Evolutionary conservation across 2,113 vertebrate genomes (phyloP).

Genomic region (Prietella phreatophila): DNA sequence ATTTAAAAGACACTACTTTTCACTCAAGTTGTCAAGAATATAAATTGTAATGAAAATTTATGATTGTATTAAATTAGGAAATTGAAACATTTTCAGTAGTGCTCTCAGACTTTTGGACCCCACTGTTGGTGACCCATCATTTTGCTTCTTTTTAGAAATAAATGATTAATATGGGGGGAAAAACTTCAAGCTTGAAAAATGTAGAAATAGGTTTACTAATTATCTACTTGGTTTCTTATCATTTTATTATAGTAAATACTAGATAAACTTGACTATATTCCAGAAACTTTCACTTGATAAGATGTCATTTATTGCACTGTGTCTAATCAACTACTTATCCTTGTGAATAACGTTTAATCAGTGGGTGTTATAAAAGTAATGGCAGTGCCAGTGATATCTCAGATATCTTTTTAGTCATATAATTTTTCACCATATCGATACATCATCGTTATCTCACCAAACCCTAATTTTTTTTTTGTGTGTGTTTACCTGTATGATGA

Average conservation of each 20-base stretch:
- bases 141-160: neutral
- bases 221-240: neutral
- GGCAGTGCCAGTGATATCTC: neutral
- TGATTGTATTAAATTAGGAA: too few species aligned
- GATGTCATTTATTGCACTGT: neutral
- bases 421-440: neutral
- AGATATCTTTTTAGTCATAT: neutral
- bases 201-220: neutral
- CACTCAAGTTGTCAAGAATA: too few species aligned
- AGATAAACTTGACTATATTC: neutral
- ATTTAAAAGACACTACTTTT: too few species aligned
- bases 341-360: neutral
- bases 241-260: neutral
- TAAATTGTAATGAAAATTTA: too few species aligned
- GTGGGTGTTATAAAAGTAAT: neutral
- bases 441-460: neutral
- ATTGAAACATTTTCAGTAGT: too few species aligned
- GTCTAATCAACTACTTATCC: neutral
- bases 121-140: neutral
- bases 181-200: neutral
- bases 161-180: neutral
- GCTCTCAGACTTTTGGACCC: too few species aligned
- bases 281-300: neutral
- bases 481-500: neutral
- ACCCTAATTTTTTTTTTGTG: too few species aligned